Evolutionary conservation across 1,140 invertebrate genomes (phyloP), one percentile per base, ranked within the genome.

Genomic region (Zaprionus davidi): DNA sequence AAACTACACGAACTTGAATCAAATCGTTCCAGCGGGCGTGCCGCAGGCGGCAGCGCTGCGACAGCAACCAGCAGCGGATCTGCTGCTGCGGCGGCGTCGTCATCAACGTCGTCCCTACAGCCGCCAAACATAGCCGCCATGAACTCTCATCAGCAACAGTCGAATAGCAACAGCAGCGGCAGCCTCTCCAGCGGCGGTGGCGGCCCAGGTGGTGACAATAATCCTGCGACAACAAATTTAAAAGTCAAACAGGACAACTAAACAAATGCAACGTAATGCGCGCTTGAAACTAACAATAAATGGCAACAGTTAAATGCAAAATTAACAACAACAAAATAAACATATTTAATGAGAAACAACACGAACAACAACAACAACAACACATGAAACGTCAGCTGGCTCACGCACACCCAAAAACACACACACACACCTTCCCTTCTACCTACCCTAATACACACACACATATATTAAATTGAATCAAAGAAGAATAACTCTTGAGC

Each of bases 1-100:
- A 96, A 95, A 94, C 94, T 99, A 93, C 96, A 95, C 82, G 97
- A 97, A 94, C 94, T 98, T 93, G 97, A 93, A 91, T 82, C 86
- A 65, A 92, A 92, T 92, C 91, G 91, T 91, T 88, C 91, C 77
- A 92, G 73, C 76, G 91, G 91, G 81, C 81, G 84, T 59, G 67
- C 82, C 74, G 81, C 88, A 76, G 81, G 81, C 81, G 82, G 86
- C 74, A 91, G 76, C 81, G 81, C 82, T 67, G 80, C 80, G 69
- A 74, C 88, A 79, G 77, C 82, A 59, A 83, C n/a, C 41, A 17
- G 85, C 70, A 80, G 64, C 56, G 71, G 81, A 68, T 31, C 77
- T 22, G 63, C 51, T 64, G 68, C 68, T 34, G 51, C 85, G 28
- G 71, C 69, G 51, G 74, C 84, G 56, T 66, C 83, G 24, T 63